A percentile compares a stretch with the other conserved stretches of the same genome.
Evolutionary conservation across 2,113 vertebrate species (phyloP).

Genomic region (Phylloscopus trochilus): DNA sequence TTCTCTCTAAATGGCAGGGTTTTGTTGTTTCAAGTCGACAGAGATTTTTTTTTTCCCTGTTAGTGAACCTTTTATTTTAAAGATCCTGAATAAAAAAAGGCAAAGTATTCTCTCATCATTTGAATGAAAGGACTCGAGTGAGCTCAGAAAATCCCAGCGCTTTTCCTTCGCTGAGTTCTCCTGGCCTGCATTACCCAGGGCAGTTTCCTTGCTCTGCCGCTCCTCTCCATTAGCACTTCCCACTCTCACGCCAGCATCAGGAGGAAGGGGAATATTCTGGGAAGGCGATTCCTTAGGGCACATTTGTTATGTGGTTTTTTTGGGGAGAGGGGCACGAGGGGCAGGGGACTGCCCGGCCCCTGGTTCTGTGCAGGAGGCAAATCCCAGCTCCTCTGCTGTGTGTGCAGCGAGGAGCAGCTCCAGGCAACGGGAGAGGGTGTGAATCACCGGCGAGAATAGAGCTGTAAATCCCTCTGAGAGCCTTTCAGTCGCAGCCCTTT

Average conservation of each 20-base stretch:
- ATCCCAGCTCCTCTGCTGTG: neutral
- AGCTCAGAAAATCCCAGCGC: neutral
- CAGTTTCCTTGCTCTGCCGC: neutral
- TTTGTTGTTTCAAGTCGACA: slow-evolving; percentile 8
- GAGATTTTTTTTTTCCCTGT: neutral
- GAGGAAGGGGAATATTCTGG: neutral
- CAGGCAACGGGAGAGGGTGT: neutral
- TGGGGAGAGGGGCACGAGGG: neutral
- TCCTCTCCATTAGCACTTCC: neutral
- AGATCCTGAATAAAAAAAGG: neutral
- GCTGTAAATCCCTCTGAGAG: neutral
- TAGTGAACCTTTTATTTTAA: neutral
- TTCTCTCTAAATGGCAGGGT: neutral
- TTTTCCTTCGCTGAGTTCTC: neutral
- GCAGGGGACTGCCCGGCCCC: neutral
- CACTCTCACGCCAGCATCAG: neutral
- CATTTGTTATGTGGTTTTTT: neutral
- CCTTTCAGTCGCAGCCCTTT: neutral
- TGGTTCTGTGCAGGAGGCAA: neutral
- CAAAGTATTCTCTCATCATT: neutral
- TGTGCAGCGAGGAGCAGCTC: neutral
- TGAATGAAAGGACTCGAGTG: neutral
- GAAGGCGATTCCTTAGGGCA: neutral
- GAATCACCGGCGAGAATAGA: neutral
- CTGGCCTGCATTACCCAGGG: neutral